Base-by-base conservation (phyloP, 1,140 invertebrate genomes). In the Rhopalosiphum maidis region DNA sequence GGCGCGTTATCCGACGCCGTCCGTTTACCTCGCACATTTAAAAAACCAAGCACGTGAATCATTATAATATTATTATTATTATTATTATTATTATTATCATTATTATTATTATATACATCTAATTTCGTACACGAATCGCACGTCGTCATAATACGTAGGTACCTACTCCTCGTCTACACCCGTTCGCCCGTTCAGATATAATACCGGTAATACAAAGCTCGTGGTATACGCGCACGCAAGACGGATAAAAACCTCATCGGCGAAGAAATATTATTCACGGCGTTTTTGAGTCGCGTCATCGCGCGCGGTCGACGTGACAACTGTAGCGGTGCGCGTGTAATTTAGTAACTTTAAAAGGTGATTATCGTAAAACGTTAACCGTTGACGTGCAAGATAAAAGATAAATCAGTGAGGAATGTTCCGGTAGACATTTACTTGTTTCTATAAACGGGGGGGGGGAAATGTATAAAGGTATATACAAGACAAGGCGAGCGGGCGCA, bases 321-420 rank as follows among this genome's bases (percentile, higher is more conserved):
- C 77, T 51, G n/a, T 48, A 60, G 30, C 43, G 43, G 25, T 2
- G n/a, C 86, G 46, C 89, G 25, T 41, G 91, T 93, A 93, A 93
- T 93, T 93, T 93, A 93, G 91, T 85, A 93, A 85, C 48, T 93
- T 93, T 93, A 92, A 83, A 92, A 92, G 90, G 90, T 83, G 90
- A 92, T 92, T 92, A 92, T 92, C 77, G 90, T 92, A 92, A 77
- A 82, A 92, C 90, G 60, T 92, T 54, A 55, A 93, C 91, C 25
- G 91, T 93, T 85, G 91, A 93, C 91, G 91, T 93, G 77, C 91
- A 85, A 93, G 91, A 93, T 82, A 93, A 85, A 86, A 93, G 91
- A 93, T 93, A 93, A 93, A 93, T 93, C 91, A 54, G 91, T 85
- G 91, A 54, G 48, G 91, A 93, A 93, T 93, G 91, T 93, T 82